A percentile compares a stretch with the other conserved stretches of the same genome.
phyloP scores from a whole-genome alignment of 2,888 invertebrate species.

The Kuschelorhynchus macadamiae region DNA sequence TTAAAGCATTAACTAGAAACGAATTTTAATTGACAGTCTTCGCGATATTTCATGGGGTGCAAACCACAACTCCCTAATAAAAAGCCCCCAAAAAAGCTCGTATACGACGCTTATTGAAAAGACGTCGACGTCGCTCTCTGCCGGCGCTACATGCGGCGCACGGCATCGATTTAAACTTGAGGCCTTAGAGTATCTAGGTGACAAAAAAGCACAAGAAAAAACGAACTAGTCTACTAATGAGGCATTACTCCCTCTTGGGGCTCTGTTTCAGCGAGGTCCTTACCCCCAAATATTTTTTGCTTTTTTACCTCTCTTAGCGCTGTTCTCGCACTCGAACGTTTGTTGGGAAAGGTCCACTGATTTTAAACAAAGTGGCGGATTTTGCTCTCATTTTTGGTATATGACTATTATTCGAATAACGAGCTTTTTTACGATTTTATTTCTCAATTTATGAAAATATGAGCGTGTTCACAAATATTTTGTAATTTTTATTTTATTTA shows the following conservation, averaged over 20 bases:
- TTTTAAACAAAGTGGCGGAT: conserved; percentile 15
- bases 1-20: no score
- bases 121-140: conserved; percentile 33
- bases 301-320: conserved; percentile 32
- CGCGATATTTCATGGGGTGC: no score
- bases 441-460: no score
- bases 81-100: conserved; percentile 7
- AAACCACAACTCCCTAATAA: background rate
- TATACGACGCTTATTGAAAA: conserved; percentile 39
- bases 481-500: no score
- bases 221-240: conserved; percentile 60
- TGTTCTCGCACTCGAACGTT: conserved; percentile 4
- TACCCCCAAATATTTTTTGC: conserved; percentile 55
- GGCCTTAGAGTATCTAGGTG: conserved; percentile 59
- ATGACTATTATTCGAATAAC: no score
- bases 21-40: no score
- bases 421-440: no score
- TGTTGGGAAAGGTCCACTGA: conserved; percentile 17
- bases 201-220: conserved; percentile 54
- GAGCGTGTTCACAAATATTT: no score
- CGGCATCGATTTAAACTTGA: conserved; percentile 60
- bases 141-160: conserved; percentile 43
- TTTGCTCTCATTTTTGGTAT: no score
- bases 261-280: conserved; percentile 46
- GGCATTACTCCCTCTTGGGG: conserved; percentile 59